Evolutionary conservation across 2,113 vertebrate species (phyloP), one percentile per base, ranked within the genome.

Genomic region (Indicator indicator): DNA sequence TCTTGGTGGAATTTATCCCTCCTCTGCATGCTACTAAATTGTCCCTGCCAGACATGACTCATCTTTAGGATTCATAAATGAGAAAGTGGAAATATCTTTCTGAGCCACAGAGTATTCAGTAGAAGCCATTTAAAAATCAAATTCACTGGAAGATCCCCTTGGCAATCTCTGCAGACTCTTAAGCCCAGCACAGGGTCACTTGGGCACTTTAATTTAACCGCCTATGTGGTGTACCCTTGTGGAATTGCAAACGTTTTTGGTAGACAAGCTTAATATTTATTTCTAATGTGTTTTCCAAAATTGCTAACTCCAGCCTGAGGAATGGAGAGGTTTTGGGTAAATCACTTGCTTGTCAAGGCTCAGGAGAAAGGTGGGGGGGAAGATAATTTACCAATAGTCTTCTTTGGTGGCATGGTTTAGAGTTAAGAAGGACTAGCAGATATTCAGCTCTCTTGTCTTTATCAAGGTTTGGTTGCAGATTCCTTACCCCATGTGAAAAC

Each of bases 1-100:
- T 87, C 84, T 79, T 83, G 64, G n/a, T 94, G 72, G 75, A 94
- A 94, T 94, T 96, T 94, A 94, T 78, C 80, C 73, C 40, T 95
- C 36, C 52, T 90, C 86, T 92, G 90, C 86, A 68, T 84, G 23
- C 62, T 77, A 30, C 67, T 93, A 96, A 94, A 82, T 93, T 59
- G 54, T 84, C 48, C 81, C 77, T 79, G 63, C 73, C 86, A 96
- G 95, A 96, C 90, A n/a, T 93, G 94, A 95, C 77, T 94, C 95
- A 94, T 96, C 72, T 77, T 91, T 38, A 81, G 64, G 69, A 75
- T 78, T 92, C 86, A 90, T 94, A 92, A 94, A 92, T 94, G 72
- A 94, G 67, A 38, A 69, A 93, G 83, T 44, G 59, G 83, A 92
- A 93, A 90, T 81, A 86, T 71, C 58, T 84, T 56, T 69, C 60